Base-by-base conservation (phyloP, 2,888 invertebrate genomes). In the Lagria hirta region DNA sequence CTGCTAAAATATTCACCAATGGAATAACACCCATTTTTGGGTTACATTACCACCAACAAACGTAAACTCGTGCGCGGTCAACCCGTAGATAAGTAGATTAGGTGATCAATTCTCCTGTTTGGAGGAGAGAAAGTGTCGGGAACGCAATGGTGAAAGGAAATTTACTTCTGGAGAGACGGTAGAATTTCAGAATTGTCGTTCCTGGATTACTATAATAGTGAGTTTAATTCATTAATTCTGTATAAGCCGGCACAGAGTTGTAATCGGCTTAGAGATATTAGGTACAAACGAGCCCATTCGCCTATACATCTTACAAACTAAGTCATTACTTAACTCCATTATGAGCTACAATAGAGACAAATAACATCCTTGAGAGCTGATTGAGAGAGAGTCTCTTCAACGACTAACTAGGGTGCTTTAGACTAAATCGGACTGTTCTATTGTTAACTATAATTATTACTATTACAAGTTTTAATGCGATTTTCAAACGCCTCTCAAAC, bases 181-280 rank as follows among this genome's bases (percentile, higher is more conserved):
- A 21, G 27, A 42, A 43, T 43, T 24, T 29, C 35, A 30, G 18
- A 42, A 42, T 32, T 37, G 30, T 42, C 46, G 37, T 46, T 36
- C 36, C 35, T 36, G 46, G 46, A 46, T 40, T 43, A 48, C 44
- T 41, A 49, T 49, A 45, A 49, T 45, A 45, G 48, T 43, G 43
- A 48, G 37, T 44, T 49, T 51, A 43, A 46, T 51, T 44, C 48
- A 46, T 49, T 51, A 51, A 51, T 51, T 49, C 47, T 34, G 48
- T 47, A 34, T 51, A 46, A 49, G 40, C 49, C 38, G 22, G 38
- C 46, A 34, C 22, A 43, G 46, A 42, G 38, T 38, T 35, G 40
- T 51, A 51, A 51, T 51, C 51, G 46, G 45, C 45, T 51, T 51
- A 51, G 42, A 43, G 51, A 51, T 47, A 51, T 51, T 51, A 51